A percentile compares a stretch with the other conserved stretches of the same genome.
Conservation (phyloP, 2,113 vertebrate species). For the Urocitellus parryii region DNA sequence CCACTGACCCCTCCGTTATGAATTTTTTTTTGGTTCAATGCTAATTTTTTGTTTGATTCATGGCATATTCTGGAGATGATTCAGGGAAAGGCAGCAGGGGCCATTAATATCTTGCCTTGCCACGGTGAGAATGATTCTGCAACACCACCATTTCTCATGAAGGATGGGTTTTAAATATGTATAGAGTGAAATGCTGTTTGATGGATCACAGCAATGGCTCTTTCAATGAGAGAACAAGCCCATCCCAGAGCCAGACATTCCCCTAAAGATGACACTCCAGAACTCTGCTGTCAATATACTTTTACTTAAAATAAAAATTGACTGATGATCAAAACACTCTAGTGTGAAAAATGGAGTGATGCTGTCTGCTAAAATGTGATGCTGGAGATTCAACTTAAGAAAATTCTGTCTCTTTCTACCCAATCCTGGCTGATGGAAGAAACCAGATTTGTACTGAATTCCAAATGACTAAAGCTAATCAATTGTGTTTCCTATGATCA, state of each 20-base stretch:
- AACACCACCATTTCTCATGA: conserved; percentile 64
- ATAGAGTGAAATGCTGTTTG: conserved; percentile 58
- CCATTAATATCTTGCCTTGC: conserved; percentile 73
- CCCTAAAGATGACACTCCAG: conserved; percentile 51
- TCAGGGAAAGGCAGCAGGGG: background rate
- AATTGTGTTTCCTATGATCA: background rate
- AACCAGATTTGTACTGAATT: conserved; percentile 1
- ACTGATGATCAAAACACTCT: conserved; percentile 50
- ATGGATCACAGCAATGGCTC: conserved; percentile 68
- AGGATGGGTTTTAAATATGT: conserved; percentile 74
- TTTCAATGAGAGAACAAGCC: conserved; percentile 65
- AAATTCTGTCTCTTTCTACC: background rate
- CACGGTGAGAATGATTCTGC: conserved; percentile 9
- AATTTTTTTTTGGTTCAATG: conserved; percentile 37
- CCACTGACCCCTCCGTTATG: background rate
- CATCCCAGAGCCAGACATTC: conserved; percentile 3
- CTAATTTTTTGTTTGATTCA: conserved; percentile 55
- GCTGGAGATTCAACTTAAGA: conserved; percentile 37
- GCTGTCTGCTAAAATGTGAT: conserved; percentile 16
- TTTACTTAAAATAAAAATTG: conserved; percentile 74
- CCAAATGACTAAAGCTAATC: background rate
- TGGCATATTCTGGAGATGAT: conserved; percentile 22
- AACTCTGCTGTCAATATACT: conserved; percentile 59
- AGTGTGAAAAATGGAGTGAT: conserved; percentile 47
- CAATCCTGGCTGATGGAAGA: background rate